These are phyloP conservation scores for Siniperca knerii DNA, from an alignment of 2,113 vertebrate species.

Conservation along the genomic window DNA sequence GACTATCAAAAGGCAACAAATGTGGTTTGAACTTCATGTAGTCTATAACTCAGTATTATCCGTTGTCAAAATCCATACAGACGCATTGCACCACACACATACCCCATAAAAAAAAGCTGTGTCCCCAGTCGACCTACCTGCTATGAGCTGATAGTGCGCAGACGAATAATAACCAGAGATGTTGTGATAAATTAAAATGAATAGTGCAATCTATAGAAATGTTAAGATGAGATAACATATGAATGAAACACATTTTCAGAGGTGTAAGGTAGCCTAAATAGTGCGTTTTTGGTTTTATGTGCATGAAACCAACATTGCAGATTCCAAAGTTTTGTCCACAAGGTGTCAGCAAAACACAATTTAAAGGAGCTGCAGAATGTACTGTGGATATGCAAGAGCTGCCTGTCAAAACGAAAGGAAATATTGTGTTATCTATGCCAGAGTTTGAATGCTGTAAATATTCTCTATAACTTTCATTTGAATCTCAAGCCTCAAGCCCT, in stretches of 20 bases:
- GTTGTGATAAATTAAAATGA: neutral
- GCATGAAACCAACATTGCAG: neutral
- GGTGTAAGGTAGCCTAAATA: neutral
- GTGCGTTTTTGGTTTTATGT: neutral
- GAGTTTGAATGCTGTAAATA: neutral
- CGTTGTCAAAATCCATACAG: neutral
- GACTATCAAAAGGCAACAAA: neutral
- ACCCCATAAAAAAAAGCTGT: neutral
- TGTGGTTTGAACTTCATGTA: neutral
- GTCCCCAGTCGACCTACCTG: conserved; percentile 2
- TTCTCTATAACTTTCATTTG: neutral
- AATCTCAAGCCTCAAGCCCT: neutral
- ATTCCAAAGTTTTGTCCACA: conserved; percentile 56
- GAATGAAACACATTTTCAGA: neutral
- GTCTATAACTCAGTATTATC: neutral
- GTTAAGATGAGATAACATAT: neutral
- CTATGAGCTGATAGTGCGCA: neutral
- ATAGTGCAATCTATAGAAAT: neutral
- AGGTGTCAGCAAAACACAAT: conserved; percentile 71
- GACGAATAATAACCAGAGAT: too few relatives aligned
- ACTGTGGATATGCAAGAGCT: neutral
- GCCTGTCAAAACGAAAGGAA: neutral
- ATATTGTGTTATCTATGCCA: neutral
- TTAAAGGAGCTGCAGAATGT: neutral
- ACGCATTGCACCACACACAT: conserved; percentile 33